Percentiles rank a stretch among this genome's conserved stretches.
Evolutionary conservation across 2,797 vertebrate species (phyloP).

Genomic region (Meriones psammophilus): DNA sequence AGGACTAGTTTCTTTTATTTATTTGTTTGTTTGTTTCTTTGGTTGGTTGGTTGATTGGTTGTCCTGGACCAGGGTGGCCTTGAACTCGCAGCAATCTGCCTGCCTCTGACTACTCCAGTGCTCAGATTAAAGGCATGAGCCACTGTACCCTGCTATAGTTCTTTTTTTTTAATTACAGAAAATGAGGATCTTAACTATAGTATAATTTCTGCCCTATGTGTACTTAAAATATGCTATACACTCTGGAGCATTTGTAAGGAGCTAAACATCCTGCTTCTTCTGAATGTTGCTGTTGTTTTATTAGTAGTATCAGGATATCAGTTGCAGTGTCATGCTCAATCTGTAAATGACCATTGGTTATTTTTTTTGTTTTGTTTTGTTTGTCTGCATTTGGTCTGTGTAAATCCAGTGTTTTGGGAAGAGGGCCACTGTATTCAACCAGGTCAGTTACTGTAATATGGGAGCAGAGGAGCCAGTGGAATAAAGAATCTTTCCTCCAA

Average conservation of each 20-base stretch:
- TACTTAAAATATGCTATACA: background rate
- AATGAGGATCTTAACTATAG: constrained; percentile 25
- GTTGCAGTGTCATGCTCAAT: background rate
- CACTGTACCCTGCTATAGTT: too few species aligned
- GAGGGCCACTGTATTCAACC: background rate
- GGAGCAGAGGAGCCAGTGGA: background rate
- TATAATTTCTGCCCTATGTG: constrained; percentile 6
- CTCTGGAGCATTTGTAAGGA: constrained; percentile 43
- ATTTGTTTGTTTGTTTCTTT: too few species aligned
- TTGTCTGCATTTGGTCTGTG: constrained; percentile 12
- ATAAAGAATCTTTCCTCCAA: constrained; percentile 53
- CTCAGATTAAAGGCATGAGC: too few species aligned
- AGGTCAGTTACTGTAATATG: background rate
- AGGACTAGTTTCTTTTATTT: background rate
- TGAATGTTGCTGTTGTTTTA: constrained; percentile 29
- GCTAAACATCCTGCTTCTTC: background rate
- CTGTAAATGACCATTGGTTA: background rate
- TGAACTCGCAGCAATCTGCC: too few species aligned
- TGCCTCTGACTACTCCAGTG: too few species aligned
- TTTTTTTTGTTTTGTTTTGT: background rate
- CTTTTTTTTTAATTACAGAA: constrained; percentile 11
- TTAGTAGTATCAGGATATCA: constrained; percentile 4
- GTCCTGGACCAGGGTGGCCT: too few species aligned
- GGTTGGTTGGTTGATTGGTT: too few species aligned
- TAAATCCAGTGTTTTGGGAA: constrained; percentile 25